These are phyloP conservation scores for Axinella damicornis DNA, from an alignment of 37 sponge, comb jelly and placozoan genomes.

Conservation along the genomic window DNA sequence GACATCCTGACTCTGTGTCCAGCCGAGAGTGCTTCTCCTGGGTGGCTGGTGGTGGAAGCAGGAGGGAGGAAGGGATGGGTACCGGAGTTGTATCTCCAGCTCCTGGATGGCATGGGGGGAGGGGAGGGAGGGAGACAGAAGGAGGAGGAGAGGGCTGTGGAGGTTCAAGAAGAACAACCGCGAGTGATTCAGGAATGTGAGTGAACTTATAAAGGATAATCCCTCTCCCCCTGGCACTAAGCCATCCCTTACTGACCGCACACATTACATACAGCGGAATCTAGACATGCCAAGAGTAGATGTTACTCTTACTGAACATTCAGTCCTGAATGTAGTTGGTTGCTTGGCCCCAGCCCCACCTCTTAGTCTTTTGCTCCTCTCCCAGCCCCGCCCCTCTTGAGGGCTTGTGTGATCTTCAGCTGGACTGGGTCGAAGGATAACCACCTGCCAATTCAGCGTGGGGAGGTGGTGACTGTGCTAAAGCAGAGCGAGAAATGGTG, in stretches of 20 bases:
- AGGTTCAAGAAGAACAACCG: not conserved
- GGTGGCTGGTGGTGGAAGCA: slow-evolving; percentile 51
- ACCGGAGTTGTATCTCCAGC: slow-evolving; percentile 60
- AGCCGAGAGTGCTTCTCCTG: not conserved
- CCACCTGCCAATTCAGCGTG: slow-evolving; percentile 72
- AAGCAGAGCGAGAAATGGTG: slow-evolving; percentile 80
- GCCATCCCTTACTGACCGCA: too few relatives aligned
- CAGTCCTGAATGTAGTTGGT: not conserved
- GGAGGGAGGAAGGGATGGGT: slow-evolving; percentile 41
- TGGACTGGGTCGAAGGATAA: slow-evolving; percentile 67
- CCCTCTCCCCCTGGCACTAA: too few relatives aligned
- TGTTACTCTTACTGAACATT: too few relatives aligned
- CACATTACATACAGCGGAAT: too few relatives aligned
- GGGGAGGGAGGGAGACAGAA: slow-evolving; percentile 10
- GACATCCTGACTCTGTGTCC: slow-evolving; percentile 45
- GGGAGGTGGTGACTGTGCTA: slow-evolving; percentile 39
- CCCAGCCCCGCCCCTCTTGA: slow-evolving; percentile 22
- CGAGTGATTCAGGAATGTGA: not conserved
- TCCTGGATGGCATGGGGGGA: not conserved
- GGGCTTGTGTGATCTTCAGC: slow-evolving; percentile 53
- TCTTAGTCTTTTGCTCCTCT: not conserved
- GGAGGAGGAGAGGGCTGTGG: not conserved
- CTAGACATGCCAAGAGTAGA: too few relatives aligned
- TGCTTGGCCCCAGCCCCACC: not conserved
- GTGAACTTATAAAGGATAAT: too few relatives aligned